These are phyloP conservation scores for Conops quadrifasciatus DNA, from an alignment of 2,888 invertebrate genomes.

Conservation along the genomic window DNA sequence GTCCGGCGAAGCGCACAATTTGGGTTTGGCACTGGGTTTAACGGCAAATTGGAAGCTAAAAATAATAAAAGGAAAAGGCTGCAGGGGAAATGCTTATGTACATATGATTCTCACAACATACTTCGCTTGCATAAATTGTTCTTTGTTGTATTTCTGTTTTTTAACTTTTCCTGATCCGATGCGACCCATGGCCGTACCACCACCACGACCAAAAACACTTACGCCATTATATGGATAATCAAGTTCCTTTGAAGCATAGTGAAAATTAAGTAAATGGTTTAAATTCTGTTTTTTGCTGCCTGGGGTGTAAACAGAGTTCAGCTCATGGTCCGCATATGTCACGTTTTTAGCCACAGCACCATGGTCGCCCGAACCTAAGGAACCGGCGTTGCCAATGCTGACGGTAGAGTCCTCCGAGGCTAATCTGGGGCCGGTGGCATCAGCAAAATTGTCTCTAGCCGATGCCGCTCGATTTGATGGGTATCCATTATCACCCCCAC, in stretches of 20 bases:
- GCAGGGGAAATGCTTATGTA: too few relatives aligned
- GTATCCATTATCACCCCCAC: slow-evolving; percentile 38
- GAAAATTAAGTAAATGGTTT: slow-evolving; percentile 94
- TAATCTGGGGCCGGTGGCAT: slow-evolving; percentile 63
- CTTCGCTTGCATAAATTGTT: slow-evolving; percentile 94
- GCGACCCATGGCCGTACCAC: slow-evolving; percentile 36
- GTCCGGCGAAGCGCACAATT: slow-evolving; percentile 82
- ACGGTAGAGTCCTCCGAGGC: slow-evolving; percentile 44
- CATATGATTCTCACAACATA: slow-evolving; percentile 66
- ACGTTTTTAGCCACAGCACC: slow-evolving; percentile 44
- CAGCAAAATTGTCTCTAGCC: slow-evolving; percentile 50
- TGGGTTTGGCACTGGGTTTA: slow-evolving; percentile 78
- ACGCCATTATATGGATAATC: slow-evolving; percentile 52
- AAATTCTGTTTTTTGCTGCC: slow-evolving; percentile 92
- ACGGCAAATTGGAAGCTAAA: slow-evolving; percentile 94
- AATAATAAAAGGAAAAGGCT: slow-evolving; percentile 18
- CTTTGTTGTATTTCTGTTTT: slow-evolving; percentile 84
- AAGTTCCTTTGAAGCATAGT: slow-evolving; percentile 74
- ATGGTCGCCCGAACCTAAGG: slow-evolving; percentile 27
- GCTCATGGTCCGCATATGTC: slow-evolving; percentile 67
- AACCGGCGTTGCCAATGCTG: slow-evolving; percentile 57
- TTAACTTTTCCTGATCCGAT: slow-evolving; percentile 44
- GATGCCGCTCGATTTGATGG: slow-evolving; percentile 63
- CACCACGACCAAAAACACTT: slow-evolving; percentile 48
- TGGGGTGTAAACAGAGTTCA: slow-evolving; percentile 82